Evolutionary conservation across 2,797 vertebrate genomes (phyloP).

Genomic region (Denticeps clupeoides): DNA sequence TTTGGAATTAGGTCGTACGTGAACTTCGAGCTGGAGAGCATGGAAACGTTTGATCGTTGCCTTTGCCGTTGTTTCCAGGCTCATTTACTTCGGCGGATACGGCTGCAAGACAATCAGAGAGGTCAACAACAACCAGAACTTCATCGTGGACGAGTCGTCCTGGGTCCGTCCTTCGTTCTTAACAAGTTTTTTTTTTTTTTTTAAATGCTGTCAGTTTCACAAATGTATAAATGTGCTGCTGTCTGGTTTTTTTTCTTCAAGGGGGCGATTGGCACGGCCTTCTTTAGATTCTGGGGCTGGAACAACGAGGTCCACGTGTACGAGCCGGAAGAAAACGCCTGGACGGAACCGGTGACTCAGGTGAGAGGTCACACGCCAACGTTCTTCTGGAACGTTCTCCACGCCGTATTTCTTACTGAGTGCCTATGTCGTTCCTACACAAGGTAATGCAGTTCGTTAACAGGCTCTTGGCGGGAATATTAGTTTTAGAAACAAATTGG

Average conservation of each 20-base stretch:
- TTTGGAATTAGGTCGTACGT: too few relatives aligned
- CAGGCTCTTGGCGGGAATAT: too few relatives aligned
- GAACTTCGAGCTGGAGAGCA: too few relatives aligned
- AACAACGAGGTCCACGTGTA: constrained; percentile 86
- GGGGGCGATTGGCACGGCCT: constrained; percentile 39
- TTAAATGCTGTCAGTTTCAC: background rate
- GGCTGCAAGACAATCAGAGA: constrained; percentile 78
- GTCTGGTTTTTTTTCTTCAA: constrained; percentile 15
- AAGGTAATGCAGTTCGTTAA: too few relatives aligned
- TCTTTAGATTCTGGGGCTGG: constrained; percentile 80
- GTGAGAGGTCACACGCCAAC: too few relatives aligned
- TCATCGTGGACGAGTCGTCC: constrained; percentile 79
- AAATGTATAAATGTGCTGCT: background rate
- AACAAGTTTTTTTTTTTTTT: background rate
- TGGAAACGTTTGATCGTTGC: too few relatives aligned
- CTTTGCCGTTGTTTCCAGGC: constrained; percentile 48
- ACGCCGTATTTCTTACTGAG: too few relatives aligned
- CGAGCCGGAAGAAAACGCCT: constrained; percentile 64
- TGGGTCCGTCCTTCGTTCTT: constrained; percentile 61
- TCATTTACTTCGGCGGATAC: constrained; percentile 93
- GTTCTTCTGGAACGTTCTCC: too few relatives aligned
- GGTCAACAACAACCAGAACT: constrained; percentile 58
- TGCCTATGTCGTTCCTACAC: too few relatives aligned
- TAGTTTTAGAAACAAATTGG: too few relatives aligned
- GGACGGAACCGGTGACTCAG: constrained; percentile 70